These are phyloP conservation scores for Pegoplata infirma DNA, from an alignment of 2,888 invertebrate genomes.

Conservation along the genomic window DNA sequence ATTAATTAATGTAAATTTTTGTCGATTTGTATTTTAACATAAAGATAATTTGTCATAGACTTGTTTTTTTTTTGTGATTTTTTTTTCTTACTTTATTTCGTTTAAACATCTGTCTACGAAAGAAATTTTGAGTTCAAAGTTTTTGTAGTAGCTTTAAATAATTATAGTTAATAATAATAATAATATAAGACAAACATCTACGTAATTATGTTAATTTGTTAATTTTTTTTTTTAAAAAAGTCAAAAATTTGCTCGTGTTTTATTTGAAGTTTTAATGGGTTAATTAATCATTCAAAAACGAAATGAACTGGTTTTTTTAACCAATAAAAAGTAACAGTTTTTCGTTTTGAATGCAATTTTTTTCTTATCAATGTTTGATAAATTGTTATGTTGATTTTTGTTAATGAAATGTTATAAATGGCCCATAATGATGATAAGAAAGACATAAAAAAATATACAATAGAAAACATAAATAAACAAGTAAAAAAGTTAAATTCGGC, in stretches of 20 bases:
- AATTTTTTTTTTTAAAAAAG: background rate
- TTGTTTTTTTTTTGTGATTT: background rate
- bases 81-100: background rate
- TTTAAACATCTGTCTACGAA: background rate
- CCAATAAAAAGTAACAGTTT: background rate
- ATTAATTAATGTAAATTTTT: conserved; percentile 10
- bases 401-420: too few relatives aligned
- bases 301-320: background rate
- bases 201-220: conserved; percentile 32
- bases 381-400: too few relatives aligned
- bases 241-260: background rate
- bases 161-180: too few relatives aligned
- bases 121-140: background rate
- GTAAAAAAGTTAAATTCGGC: too few relatives aligned
- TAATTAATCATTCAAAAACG: too few relatives aligned
- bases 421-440: too few relatives aligned
- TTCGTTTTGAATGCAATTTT: background rate
- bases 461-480: too few relatives aligned
- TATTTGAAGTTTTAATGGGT: too few relatives aligned
- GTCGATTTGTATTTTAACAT: conserved; percentile 11
- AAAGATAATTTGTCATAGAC: conserved; percentile 26
- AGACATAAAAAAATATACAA: too few relatives aligned
- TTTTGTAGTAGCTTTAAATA: too few relatives aligned
- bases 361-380: too few relatives aligned
- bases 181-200: background rate